These are phyloP conservation scores for Apodemus agrarius DNA, from an alignment of 2,797 vertebrate species.

Conservation along the genomic window DNA sequence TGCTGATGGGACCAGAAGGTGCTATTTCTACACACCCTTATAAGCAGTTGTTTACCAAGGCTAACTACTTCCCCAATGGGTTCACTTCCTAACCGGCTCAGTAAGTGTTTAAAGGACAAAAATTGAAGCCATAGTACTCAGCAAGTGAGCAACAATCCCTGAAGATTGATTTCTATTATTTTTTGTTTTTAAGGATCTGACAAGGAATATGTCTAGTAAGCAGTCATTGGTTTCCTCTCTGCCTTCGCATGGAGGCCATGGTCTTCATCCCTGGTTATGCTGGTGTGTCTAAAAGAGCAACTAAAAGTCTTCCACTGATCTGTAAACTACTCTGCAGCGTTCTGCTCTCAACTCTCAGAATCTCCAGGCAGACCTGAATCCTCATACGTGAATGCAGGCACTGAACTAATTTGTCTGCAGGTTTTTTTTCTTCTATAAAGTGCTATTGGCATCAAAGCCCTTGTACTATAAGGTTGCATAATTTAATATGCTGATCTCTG, in stretches of 20 bases:
- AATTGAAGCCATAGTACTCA: neutral
- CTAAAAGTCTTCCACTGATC: neutral
- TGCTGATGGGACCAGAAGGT: neutral
- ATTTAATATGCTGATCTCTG: neutral
- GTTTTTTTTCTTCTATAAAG: neutral
- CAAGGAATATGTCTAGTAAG: too few relatives aligned
- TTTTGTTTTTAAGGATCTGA: constrained; percentile 6
- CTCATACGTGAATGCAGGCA: rapidly evolving
- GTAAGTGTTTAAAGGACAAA: neutral
- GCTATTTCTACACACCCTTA: neutral
- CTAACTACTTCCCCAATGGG: neutral
- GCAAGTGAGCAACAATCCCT: neutral
- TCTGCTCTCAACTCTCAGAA: neutral
- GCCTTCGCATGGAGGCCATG: neutral
- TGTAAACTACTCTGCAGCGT: neutral
- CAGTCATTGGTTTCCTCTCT: neutral
- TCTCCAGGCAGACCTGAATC: neutral
- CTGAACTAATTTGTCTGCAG: neutral
- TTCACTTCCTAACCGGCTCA: neutral
- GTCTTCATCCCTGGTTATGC: neutral
- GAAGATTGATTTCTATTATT: neutral
- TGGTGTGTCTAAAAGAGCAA: neutral
- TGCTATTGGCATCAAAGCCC: neutral
- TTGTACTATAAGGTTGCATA: neutral
- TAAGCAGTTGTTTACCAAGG: neutral